Evolutionary conservation across 2,888 invertebrate species (phyloP), one percentile per base, ranked within the genome.

Genomic region (Thecophora atra): DNA sequence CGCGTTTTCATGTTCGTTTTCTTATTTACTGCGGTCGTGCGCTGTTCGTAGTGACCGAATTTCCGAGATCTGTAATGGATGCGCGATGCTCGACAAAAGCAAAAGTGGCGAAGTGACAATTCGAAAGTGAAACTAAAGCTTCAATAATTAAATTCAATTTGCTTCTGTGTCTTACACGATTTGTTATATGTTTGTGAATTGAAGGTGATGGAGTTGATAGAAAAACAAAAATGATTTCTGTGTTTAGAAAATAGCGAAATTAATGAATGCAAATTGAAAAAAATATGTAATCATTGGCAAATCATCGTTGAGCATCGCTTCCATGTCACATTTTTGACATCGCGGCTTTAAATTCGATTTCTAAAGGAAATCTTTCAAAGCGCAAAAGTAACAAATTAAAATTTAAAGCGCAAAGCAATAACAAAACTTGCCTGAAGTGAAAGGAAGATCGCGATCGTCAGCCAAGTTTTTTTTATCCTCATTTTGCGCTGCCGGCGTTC

Each of bases 391-490:
- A 42, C 37, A 37, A 37, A 37, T 37, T 37, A 6, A 63, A 42
- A 37, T 8, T 8, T 11, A 37, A 6, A 8, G 37, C 37, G 7
- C 6, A 2, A 6, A 37, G 3, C 37, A 37, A 11, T 2, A 6
- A 37, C 37, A 67, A 73, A 71, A 75, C 80, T 84, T 79, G 85
- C 84, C 85, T 85, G 85, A 76, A 85, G 83, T 81, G 84, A 81
- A 81, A 85, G 81, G 80, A 81, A 81, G 77, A 84, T 79, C 77
- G 81, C 82, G 79, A 85, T 79, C 79, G 83, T 81, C 79, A 84
- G 77, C 81, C 81, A 82, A 79, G 84, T 81, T 80, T 82, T 83
- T 79, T 81, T 83, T 77, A 79, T 81, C 76, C 80, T 81, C 83
- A 83, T 80, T 76, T 77, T 78, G 74, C 74, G 74, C 74, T 75